Base-by-base conservation (phyloP, 2,888 invertebrate species). In the Crocallis elinguaria region DNA sequence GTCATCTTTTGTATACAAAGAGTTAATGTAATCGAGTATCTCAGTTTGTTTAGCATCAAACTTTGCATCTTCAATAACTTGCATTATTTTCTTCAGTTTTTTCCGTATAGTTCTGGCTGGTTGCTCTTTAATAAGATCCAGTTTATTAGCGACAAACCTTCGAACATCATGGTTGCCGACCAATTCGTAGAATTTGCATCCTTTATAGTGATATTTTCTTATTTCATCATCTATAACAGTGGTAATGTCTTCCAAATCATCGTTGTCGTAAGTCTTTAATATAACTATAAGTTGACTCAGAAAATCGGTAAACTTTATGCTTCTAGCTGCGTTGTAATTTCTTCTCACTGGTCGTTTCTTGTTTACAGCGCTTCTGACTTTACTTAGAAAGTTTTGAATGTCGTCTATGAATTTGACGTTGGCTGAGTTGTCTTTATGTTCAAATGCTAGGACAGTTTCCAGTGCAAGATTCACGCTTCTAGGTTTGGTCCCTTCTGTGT, bases 391-490 rank as follows among this genome's bases (percentile, higher is more conserved):
- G 0, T 49, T 49, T 45, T 80, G 71, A 0, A 83, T 63, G 2
- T 71, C 71, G 7, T 75, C 65, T 3, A 86, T 62, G 2, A 83
- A 60, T 0, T 65, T 60, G 0, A 80, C 0, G 19, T 84, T 82
- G 0, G 60, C 57, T 0, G 63, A 44, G 0, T 67, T 65, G 8
- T 75, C 66, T 7, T 70, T 67, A 0, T 72, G 59, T 21, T 79
- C 66, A 13, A 86, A 83, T 36, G 81, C 74, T 0, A 85, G 42
- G 0, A 83, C 72, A 0, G 86, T 86, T 57, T 86, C 81, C 0
- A 86, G 30, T 0, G 75, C 79, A 9, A 85, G 9, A 11, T 84
- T 84, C 0, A 86, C 71, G 12, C 73, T 75, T 55, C 70, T 71
- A 1, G 73, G 63, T 9, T 66, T 65, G 0, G 54, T 49, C 4